phyloP scores from a whole-genome alignment of 2,113 vertebrate genomes.

The Hippocampus abdominalis region DNA sequence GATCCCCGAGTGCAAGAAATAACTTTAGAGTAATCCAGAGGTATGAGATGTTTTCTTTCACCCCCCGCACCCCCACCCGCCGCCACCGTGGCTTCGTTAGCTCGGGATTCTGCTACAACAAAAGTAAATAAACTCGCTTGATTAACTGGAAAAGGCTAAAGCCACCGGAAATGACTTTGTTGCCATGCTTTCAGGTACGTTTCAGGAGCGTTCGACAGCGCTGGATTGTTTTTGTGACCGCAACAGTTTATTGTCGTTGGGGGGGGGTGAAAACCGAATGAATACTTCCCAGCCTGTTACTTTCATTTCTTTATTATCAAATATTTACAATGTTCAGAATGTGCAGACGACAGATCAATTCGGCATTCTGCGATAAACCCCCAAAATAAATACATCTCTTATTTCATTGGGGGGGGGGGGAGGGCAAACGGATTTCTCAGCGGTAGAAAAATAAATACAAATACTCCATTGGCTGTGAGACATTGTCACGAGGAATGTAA shows the following conservation, averaged over 20 bases:
- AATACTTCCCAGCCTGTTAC: slow-evolving; percentile 35
- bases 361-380: slow-evolving; percentile 85
- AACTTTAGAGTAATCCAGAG: slow-evolving; percentile 42
- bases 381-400: slow-evolving; percentile 97
- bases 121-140: slow-evolving; percentile 48
- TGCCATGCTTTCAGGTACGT: slow-evolving; percentile 5
- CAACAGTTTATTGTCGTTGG: neutral
- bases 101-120: slow-evolving; percentile 41
- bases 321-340: slow-evolving; percentile 97
- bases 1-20: slow-evolving; percentile 69
- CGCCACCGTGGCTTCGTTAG: slow-evolving; percentile 43
- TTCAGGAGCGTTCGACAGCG: neutral
- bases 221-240: neutral
- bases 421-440: slow-evolving; percentile 51
- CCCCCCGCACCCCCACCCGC: neutral
- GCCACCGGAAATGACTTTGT: slow-evolving; percentile 28
- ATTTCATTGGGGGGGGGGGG: slow-evolving; percentile 53
- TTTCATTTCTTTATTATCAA: slow-evolving; percentile 82
- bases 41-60: slow-evolving; percentile 61
- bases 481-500: slow-evolving; percentile 55
- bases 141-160: slow-evolving; percentile 20
- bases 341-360: slow-evolving; percentile 90
- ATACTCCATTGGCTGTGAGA: slow-evolving; percentile 56
- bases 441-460: slow-evolving; percentile 73
- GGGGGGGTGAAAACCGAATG: slow-evolving; percentile 9